Evolutionary conservation across 2,888 invertebrate genomes (phyloP).

Genomic region (Scelioninae gen. 2): DNA sequence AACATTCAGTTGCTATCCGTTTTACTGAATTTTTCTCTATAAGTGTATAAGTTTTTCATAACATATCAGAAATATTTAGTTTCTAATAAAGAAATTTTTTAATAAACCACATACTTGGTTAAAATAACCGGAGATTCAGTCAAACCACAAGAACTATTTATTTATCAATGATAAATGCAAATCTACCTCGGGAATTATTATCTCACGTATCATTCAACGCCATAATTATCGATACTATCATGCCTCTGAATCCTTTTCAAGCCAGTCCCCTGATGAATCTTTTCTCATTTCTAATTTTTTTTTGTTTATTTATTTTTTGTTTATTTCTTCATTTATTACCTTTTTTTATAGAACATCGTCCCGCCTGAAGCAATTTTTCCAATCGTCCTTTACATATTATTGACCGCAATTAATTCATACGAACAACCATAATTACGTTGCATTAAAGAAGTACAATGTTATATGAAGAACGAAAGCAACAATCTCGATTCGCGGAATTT

Average conservation of each 20-base stretch:
- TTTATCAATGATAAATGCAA: constrained; percentile 15
- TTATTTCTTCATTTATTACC: constrained; percentile 2
- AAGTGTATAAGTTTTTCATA: no score
- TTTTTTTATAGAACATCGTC: constrained; percentile 18
- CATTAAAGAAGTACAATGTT: constrained; percentile 38
- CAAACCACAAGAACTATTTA: no score
- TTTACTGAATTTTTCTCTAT: no score
- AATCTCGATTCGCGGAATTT: constrained; percentile 37
- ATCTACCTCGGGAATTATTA: constrained; percentile 7
- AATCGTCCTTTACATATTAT: constrained; percentile 66
- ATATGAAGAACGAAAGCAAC: constrained; percentile 44
- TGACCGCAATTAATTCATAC: constrained; percentile 36
- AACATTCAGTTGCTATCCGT: no score
- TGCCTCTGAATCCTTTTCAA: constrained; percentile 23
- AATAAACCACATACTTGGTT: no score
- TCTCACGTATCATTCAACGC: constrained; percentile 19
- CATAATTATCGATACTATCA: background rate
- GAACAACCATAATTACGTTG: constrained; percentile 41
- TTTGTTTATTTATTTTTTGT: background rate
- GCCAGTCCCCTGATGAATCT: background rate
- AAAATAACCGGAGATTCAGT: no score
- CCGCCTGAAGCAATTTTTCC: constrained; percentile 23
- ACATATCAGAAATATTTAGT: no score
- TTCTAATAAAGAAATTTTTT: no score
- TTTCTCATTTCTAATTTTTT: background rate